Percentiles rank a stretch among this genome's conserved stretches.
These are phyloP conservation scores for Fragum whitleyi DNA, from an alignment of 2,888 invertebrate species.

Conservation along the genomic window DNA sequence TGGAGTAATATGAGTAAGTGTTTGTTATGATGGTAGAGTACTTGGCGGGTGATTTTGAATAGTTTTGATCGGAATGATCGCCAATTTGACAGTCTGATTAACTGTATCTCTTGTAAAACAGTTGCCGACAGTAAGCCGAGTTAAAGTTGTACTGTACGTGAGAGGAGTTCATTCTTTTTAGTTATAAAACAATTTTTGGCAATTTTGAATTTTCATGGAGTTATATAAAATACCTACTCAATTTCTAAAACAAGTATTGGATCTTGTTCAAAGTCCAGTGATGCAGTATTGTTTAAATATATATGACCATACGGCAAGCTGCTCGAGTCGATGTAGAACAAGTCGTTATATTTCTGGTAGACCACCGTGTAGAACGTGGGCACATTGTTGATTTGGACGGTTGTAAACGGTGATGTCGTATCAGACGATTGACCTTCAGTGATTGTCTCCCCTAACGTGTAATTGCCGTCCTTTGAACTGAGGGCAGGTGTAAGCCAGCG, in stretches of 20 bases:
- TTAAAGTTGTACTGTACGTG: no score
- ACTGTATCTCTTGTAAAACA: no score
- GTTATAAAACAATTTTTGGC: no score
- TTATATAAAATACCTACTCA: background rate
- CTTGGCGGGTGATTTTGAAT: no score
- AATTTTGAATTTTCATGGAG: no score
- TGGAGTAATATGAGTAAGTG: no score
- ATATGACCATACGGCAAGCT: background rate
- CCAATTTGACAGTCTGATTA: no score
- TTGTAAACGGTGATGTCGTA: background rate
- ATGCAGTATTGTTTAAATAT: background rate
- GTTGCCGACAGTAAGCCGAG: no score
- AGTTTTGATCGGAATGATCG: no score
- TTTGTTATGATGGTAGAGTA: no score
- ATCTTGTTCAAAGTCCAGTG: conserved; percentile 2
- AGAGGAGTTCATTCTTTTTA: no score
- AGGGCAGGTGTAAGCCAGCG: background rate
- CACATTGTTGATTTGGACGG: conserved; percentile 8
- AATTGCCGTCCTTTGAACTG: background rate
- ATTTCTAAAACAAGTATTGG: background rate
- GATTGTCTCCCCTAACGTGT: conserved; percentile 4
- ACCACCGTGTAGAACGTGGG: conserved; percentile 2
- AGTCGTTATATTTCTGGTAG: conserved; percentile 2
- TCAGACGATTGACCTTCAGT: background rate
- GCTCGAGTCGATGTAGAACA: background rate